These are phyloP conservation scores for Mesocentrotus franciscanus DNA, from an alignment of 53 echinoderm and acorn worm species.

Conservation along the genomic window DNA sequence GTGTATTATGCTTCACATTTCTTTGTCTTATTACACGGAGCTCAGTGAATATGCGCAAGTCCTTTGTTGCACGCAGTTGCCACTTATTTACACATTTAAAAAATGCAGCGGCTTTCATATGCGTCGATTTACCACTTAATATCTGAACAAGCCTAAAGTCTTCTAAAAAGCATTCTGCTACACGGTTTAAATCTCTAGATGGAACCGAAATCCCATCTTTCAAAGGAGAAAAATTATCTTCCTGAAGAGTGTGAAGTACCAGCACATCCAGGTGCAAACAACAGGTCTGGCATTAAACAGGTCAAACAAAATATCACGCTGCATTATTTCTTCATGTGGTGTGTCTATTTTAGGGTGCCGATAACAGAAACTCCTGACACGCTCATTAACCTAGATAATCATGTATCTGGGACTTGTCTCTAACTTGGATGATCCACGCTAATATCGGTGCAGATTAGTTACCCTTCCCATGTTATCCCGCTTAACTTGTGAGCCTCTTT, in stretches of 20 bases:
- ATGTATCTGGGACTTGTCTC: conserved; percentile 11
- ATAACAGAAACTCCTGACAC: background rate
- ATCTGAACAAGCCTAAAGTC: background rate
- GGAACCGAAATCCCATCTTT: background rate
- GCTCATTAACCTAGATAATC: conserved; percentile 32
- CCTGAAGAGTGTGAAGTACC: background rate
- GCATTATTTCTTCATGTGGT: background rate
- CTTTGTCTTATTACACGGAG: too few species aligned
- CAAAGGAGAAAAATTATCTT: background rate
- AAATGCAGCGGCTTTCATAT: too few species aligned
- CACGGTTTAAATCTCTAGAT: background rate
- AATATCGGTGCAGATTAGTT: background rate
- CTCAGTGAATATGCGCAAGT: too few species aligned
- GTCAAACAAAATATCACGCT: background rate
- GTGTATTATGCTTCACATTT: too few species aligned
- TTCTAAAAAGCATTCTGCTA: background rate
- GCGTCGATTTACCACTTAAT: too few species aligned
- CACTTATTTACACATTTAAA: too few species aligned
- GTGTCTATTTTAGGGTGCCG: background rate
- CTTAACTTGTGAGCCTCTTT: background rate
- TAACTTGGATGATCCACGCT: conserved; percentile 6
- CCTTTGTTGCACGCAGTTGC: too few species aligned
- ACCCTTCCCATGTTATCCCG: background rate
- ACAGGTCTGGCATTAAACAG: background rate
- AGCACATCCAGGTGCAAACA: background rate